Percentiles rank a stretch among this genome's conserved stretches.
phyloP scores from a whole-genome alignment of 2,888 invertebrate species.

The Andricus quercusramuli region DNA sequence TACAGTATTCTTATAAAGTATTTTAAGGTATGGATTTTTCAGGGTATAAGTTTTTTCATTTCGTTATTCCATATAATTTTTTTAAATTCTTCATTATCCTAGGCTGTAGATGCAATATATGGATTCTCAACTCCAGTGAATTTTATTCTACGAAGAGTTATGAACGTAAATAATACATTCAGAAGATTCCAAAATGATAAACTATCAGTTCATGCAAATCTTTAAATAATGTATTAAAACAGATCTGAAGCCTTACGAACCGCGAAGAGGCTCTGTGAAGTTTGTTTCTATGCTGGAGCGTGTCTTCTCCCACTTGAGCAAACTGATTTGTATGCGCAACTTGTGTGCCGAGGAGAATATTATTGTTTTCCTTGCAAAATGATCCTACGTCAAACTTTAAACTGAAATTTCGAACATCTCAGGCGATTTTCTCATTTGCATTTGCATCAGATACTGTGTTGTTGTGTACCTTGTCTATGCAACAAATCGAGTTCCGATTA shows the following conservation, averaged over 20 bases:
- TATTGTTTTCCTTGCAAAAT: neutral
- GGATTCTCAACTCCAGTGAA: neutral
- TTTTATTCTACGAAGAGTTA: neutral
- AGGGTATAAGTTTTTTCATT: neutral
- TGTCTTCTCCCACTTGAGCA: neutral
- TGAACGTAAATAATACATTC: neutral
- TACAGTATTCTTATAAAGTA: too few species aligned
- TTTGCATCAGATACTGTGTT: too few species aligned
- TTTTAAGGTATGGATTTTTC: too few species aligned
- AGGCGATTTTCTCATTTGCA: neutral
- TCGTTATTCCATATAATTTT: neutral
- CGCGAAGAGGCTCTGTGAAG: neutral
- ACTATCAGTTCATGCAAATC: neutral
- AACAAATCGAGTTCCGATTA: neutral
- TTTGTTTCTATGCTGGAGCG: neutral
- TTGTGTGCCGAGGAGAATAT: neutral
- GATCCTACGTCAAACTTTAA: neutral
- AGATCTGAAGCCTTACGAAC: neutral
- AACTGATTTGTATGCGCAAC: constrained; percentile 1
- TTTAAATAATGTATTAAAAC: neutral
- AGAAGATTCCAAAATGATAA: neutral
- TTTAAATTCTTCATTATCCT: neutral
- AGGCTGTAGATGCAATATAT: neutral
- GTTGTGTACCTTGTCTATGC: too few species aligned
- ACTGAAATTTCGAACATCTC: neutral